Percentiles rank a stretch among this genome's conserved stretches.
phyloP scores from a whole-genome alignment of 2,888 invertebrate species.

The Diachrysia chrysitis region DNA sequence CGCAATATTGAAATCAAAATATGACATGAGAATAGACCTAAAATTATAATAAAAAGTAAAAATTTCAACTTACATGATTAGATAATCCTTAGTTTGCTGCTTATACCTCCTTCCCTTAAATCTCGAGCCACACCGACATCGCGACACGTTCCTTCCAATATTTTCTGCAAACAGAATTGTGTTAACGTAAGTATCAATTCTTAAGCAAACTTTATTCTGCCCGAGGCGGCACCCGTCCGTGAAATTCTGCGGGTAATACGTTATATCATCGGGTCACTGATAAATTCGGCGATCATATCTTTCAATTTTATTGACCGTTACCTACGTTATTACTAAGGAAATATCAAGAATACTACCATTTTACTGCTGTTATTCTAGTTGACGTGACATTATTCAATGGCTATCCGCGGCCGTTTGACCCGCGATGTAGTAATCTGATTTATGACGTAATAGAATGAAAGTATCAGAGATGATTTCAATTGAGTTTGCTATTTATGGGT shows the following conservation, averaged over 20 bases:
- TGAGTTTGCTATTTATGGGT: constrained; percentile 41
- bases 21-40: too few relatives aligned
- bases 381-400: constrained; percentile 41
- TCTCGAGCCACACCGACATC: constrained; percentile 8
- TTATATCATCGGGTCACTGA: constrained; percentile 69
- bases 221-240: constrained; percentile 59
- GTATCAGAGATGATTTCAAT: constrained; percentile 40
- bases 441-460: constrained; percentile 43
- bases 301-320: constrained; percentile 79
- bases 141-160: constrained; percentile 1
- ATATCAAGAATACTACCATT: constrained; percentile 35
- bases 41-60: neutral
- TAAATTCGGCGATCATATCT: constrained; percentile 77
- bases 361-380: constrained; percentile 48
- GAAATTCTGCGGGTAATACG: constrained; percentile 65
- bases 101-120: neutral
- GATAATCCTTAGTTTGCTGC: neutral
- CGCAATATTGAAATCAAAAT: too few relatives aligned
- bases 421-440: constrained; percentile 45
- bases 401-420: constrained; percentile 35
- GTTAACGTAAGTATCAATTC: constrained; percentile 57
- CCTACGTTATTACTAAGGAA: constrained; percentile 68
- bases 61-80: neutral
- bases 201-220: constrained; percentile 61
- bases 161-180: constrained; percentile 45